Percentiles rank a stretch among this genome's conserved stretches.
phyloP scores from a whole-genome alignment of 2,113 vertebrate species.

The Salvelinus sp. region DNA sequence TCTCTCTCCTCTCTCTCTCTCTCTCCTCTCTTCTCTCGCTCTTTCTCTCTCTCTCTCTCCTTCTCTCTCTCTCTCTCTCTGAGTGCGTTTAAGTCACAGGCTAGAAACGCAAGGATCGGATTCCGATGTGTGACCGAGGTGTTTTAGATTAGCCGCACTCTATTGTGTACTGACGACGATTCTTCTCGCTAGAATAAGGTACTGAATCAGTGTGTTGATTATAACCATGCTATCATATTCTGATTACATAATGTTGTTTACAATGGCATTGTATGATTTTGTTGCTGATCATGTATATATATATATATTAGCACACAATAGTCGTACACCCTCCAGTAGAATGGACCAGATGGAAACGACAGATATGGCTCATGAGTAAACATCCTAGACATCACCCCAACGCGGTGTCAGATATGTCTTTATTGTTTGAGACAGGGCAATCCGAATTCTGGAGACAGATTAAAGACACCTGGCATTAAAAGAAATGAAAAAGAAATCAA shows the following conservation, averaged over 20 bases:
- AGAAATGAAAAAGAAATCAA: background rate
- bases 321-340: background rate
- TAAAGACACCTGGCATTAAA: slow-evolving; percentile 6
- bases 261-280: background rate
- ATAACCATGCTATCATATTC: no score
- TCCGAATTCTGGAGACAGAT: background rate
- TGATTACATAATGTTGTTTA: no score
- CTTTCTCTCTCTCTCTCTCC: no score
- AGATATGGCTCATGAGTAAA: background rate
- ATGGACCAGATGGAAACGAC: background rate
- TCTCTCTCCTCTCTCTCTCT: no score
- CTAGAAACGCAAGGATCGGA: background rate
- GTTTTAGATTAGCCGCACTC: no score
- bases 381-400: background rate
- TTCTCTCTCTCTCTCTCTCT: no score
- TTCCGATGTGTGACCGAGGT: no score
- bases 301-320: background rate
- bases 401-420: background rate
- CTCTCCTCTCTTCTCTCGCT: no score
- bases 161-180: no score
- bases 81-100: background rate
- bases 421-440: background rate
- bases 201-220: no score
- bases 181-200: no score
- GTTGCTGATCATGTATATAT: background rate